phyloP scores from a whole-genome alignment of 1,140 invertebrate genomes.

The Lepidurus arcticus region DNA sequence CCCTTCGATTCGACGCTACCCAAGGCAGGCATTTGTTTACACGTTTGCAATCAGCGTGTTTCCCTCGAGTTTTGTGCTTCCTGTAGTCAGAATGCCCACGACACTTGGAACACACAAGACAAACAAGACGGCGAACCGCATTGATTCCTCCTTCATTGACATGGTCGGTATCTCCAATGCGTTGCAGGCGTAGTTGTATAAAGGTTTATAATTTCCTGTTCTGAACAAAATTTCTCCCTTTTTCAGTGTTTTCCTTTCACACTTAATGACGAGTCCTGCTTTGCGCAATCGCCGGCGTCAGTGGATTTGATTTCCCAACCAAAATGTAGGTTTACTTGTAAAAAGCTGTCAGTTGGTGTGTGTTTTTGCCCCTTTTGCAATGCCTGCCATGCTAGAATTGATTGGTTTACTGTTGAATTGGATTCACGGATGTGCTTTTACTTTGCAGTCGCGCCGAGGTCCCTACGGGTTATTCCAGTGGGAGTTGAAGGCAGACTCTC shows the following conservation, averaged over 20 bases:
- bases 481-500: not conserved
- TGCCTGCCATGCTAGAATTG: not conserved
- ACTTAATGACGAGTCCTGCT: not conserved
- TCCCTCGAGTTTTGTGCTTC: slow-evolving; percentile 31
- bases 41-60: slow-evolving; percentile 30
- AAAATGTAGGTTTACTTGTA: not conserved
- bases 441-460: slow-evolving; percentile 13
- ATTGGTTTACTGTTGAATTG: not conserved
- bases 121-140: not conserved
- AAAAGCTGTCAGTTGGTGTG: not conserved
- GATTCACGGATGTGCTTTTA: slow-evolving; percentile 19
- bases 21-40: slow-evolving; percentile 26
- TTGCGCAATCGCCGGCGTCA: not conserved
- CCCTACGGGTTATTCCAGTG: not conserved
- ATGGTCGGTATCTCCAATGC: not conserved
- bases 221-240: not conserved
- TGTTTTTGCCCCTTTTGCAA: not conserved
- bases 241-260: not conserved
- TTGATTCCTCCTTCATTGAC: not conserved
- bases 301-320: not conserved
- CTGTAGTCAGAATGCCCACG: slow-evolving; percentile 23
- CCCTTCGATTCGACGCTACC: not conserved
- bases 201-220: not conserved
- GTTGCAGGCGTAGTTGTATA: not conserved
- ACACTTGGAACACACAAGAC: not conserved